These are phyloP conservation scores for Gambelia wislizenii DNA, from an alignment of 2,797 vertebrate species.

Conservation along the genomic window DNA sequence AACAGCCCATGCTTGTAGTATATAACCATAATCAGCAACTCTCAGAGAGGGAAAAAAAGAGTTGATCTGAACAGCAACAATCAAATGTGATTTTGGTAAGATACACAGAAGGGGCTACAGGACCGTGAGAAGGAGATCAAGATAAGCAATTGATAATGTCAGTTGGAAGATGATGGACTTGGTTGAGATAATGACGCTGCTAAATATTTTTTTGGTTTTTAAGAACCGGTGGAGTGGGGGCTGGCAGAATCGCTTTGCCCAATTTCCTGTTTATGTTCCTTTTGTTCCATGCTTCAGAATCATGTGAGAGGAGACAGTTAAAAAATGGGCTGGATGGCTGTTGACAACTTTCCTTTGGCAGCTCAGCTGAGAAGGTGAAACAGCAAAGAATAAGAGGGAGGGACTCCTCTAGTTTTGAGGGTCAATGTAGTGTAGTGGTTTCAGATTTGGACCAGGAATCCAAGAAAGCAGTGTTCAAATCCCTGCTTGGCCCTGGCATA, in stretches of 20 bases:
- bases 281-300: conserved; percentile 58
- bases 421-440: no score
- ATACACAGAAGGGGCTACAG: not conserved
- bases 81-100: not conserved
- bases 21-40: not conserved
- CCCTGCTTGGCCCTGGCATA: no score
- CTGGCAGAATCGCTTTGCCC: conserved; percentile 71
- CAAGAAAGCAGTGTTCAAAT: no score
- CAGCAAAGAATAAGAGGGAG: conserved; percentile 45
- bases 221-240: conserved; percentile 37
- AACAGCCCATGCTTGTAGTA: not conserved
- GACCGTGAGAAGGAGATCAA: not conserved
- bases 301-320: conserved; percentile 77
- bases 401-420: no score
- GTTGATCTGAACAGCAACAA: not conserved
- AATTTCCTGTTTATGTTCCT: conserved; percentile 79
- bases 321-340: conserved; percentile 70
- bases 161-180: not conserved
- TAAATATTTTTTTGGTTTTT: conserved; percentile 4
- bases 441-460: no score
- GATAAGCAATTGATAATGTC: not conserved
- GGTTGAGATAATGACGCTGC: not conserved
- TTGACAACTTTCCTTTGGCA: conserved; percentile 70
- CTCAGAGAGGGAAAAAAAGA: not conserved
- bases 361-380: conserved; percentile 69